These are phyloP conservation scores for Beaufortia kweichowensis DNA, from an alignment of 2,113 vertebrate species.

Conservation along the genomic window DNA sequence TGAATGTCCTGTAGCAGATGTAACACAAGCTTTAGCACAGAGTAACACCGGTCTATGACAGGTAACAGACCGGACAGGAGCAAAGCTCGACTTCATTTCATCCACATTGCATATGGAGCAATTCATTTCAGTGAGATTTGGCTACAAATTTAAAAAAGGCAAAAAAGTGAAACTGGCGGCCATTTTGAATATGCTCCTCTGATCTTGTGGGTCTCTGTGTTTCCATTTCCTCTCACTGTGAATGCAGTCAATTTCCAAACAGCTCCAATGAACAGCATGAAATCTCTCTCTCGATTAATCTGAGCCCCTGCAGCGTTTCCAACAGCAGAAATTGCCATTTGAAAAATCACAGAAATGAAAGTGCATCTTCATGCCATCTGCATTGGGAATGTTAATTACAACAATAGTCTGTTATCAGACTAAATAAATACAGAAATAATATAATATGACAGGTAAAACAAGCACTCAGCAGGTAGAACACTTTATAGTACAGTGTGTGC, in stretches of 20 bases:
- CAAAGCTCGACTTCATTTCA: background rate
- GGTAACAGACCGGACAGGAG: too few relatives aligned
- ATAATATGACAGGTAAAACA: background rate
- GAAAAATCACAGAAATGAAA: constrained; percentile 44
- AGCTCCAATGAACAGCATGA: constrained; percentile 47
- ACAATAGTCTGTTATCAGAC: constrained; percentile 16
- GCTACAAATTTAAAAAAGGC: background rate
- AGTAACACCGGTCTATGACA: too few relatives aligned
- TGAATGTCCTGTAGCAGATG: too few relatives aligned
- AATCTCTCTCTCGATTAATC: constrained; percentile 54
- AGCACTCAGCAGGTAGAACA: background rate
- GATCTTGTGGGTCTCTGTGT: constrained; percentile 47
- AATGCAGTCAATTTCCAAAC: constrained; percentile 33
- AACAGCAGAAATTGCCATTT: constrained; percentile 55
- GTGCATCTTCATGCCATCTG: constrained; percentile 40
- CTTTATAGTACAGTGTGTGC: background rate
- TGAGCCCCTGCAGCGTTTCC: constrained; percentile 43
- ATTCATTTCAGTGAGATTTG: background rate
- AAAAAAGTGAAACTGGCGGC: constrained; percentile 32
- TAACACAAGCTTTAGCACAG: too few relatives aligned
- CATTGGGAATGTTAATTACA: constrained; percentile 53
- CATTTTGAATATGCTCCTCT: constrained; percentile 22
- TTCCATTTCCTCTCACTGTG: constrained; percentile 36
- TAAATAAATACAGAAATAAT: constrained; percentile 24
- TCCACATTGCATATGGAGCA: background rate